Evolutionary conservation across 2,113 vertebrate species (phyloP).

Genomic region (Erythrolamprus reginae): DNA sequence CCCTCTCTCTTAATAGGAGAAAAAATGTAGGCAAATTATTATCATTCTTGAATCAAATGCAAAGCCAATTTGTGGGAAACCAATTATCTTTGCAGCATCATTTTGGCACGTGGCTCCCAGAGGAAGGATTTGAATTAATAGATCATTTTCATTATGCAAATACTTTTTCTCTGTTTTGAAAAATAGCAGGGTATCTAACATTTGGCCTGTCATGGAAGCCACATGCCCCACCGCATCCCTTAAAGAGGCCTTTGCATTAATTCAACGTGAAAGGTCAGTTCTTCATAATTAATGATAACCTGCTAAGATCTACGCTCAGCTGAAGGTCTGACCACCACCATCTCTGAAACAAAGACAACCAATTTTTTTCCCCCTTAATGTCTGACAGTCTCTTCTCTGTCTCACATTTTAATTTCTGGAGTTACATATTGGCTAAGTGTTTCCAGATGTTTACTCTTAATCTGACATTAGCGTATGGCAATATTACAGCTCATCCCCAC

Average conservation of each 20-base stretch:
- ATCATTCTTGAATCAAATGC: slow-evolving; percentile 32
- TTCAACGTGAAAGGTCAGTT: slow-evolving; percentile 56
- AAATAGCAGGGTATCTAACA: slow-evolving; percentile 49
- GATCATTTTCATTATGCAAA: slow-evolving; percentile 59
- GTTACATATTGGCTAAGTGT: slow-evolving; percentile 40
- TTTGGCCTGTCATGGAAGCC: slow-evolving; percentile 38
- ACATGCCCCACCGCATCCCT: slow-evolving; percentile 32
- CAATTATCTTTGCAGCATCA: slow-evolving; percentile 37
- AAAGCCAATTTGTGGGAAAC: slow-evolving; percentile 45
- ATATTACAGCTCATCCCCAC: neutral
- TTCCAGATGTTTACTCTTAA: slow-evolving; percentile 31
- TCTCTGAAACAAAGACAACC: slow-evolving; percentile 39
- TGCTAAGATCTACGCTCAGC: slow-evolving; percentile 51
- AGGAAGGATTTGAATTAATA: slow-evolving; percentile 37
- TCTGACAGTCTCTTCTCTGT: slow-evolving; percentile 35
- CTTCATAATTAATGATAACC: slow-evolving; percentile 62
- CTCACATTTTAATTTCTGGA: slow-evolving; percentile 33
- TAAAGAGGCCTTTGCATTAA: slow-evolving; percentile 56
- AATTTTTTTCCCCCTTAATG: slow-evolving; percentile 25
- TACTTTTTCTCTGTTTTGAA: slow-evolving; percentile 50
- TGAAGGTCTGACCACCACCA: slow-evolving; percentile 48
- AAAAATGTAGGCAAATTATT: neutral
- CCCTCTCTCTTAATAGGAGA: neutral
- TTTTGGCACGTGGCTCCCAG: slow-evolving; percentile 18
- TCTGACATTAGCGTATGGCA: slow-evolving; percentile 31